A percentile compares a stretch with the other conserved stretches of the same genome.
Evolutionary conservation across 1,140 invertebrate species (phyloP).

Genomic region (Sesamia nonagrioides): DNA sequence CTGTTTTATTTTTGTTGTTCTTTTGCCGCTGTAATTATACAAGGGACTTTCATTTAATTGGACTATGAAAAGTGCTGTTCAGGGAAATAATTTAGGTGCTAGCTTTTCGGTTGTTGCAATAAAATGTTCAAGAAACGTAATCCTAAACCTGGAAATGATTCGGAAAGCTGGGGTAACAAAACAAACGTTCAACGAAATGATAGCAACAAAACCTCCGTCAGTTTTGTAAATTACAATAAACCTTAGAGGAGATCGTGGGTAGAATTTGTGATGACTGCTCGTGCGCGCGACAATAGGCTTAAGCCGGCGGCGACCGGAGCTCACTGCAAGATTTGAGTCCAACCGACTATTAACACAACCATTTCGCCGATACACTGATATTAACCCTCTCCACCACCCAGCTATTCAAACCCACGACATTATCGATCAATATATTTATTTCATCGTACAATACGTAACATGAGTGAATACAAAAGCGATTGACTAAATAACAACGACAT

Average conservation of each 20-base stretch:
- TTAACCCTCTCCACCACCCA: conserved; percentile 51
- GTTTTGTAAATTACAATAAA: conserved; percentile 86
- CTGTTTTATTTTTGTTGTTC: conserved; percentile 41
- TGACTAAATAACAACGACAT: conserved; percentile 63
- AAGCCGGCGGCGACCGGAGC: conserved; percentile 59
- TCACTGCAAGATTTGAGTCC: conserved; percentile 70
- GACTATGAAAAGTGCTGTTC: conserved; percentile 6
- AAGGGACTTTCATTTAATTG: conserved; percentile 41
- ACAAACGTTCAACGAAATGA: conserved; percentile 70
- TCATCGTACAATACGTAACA: conserved; percentile 35
- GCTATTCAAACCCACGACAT: conserved; percentile 28
- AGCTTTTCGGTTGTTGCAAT: conserved; percentile 13
- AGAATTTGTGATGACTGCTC: conserved; percentile 78
- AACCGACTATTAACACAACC: conserved; percentile 72
- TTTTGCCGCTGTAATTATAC: conserved; percentile 31
- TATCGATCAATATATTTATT: conserved; percentile 39
- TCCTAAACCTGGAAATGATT: conserved; percentile 56
- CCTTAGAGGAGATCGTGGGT: conserved; percentile 76
- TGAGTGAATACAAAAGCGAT: conserved; percentile 60
- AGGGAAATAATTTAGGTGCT: not conserved
- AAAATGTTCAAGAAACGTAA: conserved; percentile 53
- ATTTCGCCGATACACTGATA: conserved; percentile 67
- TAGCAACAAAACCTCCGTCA: conserved; percentile 77
- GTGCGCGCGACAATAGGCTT: conserved; percentile 77
- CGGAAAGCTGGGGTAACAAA: conserved; percentile 63